Conservation (phyloP, 2,113 vertebrate species). For the Rhegmatorhina hoffmannsi region DNA sequence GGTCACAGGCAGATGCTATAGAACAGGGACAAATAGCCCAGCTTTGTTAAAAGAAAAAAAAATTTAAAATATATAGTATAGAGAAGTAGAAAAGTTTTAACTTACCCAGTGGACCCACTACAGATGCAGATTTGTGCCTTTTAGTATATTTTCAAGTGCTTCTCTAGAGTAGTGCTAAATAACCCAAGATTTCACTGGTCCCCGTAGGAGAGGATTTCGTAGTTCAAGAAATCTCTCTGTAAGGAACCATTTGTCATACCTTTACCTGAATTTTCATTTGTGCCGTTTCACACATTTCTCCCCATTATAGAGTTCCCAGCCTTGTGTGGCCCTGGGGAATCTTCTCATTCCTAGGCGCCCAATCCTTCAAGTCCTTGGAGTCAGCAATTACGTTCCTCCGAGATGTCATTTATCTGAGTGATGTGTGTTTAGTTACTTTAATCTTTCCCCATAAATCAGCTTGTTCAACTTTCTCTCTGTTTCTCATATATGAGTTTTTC, state of each 20-base stretch:
- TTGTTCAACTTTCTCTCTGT: conserved; percentile 22
- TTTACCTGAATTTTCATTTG: neutral
- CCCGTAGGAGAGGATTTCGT: neutral
- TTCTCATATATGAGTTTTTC: conserved; percentile 37
- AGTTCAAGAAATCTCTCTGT: neutral
- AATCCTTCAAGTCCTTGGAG: conserved; percentile 9
- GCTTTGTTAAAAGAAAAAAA: neutral
- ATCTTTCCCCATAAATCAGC: conserved; percentile 35
- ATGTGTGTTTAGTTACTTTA: conserved; percentile 43
- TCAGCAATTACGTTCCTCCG: neutral
- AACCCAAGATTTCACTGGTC: neutral
- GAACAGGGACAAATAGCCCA: neutral
- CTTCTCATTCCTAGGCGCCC: neutral
- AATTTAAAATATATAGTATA: neutral
- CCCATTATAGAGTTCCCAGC: neutral
- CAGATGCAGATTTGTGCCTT: neutral
- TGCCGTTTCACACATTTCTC: neutral
- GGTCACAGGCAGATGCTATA: neutral
- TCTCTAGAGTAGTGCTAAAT: conserved; percentile 4
- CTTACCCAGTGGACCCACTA: neutral
- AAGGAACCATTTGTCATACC: neutral
- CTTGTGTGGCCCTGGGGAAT: neutral
- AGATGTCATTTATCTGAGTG: conserved; percentile 33
- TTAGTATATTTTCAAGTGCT: neutral
- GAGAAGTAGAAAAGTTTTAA: neutral